phyloP scores from a whole-genome alignment of 2,113 vertebrate species.

The Ornithorhynchus anatinus region DNA sequence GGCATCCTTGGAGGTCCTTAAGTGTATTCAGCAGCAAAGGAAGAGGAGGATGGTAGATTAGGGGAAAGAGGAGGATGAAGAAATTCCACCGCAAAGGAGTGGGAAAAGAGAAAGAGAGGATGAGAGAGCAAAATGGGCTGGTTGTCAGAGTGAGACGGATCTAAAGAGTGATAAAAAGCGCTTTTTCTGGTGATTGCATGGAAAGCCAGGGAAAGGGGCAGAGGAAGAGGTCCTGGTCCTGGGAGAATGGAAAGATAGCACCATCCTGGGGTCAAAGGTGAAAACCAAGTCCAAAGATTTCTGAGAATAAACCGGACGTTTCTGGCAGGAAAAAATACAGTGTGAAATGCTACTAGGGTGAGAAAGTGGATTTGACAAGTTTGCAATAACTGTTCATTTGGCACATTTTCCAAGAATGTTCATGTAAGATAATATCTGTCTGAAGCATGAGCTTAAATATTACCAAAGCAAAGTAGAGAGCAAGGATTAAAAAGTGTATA shows the following conservation, averaged over 20 bases:
- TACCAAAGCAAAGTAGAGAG: not conserved
- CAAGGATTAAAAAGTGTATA: slow-evolving; percentile 10
- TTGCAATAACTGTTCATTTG: not conserved
- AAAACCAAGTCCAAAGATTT: not conserved
- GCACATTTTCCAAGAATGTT: not conserved
- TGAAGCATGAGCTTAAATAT: not conserved
- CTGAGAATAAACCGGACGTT: no score
- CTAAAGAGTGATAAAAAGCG: not conserved
- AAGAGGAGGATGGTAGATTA: no score
- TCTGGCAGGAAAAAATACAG: no score
- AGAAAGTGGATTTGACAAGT: not conserved
- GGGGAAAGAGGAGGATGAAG: no score
- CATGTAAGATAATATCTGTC: not conserved
- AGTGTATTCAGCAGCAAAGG: no score
- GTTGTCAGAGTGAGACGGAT: no score
- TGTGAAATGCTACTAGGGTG: not conserved
- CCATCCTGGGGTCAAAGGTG: not conserved
- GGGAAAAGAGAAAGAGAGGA: no score
- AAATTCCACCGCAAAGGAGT: no score
- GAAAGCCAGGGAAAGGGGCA: not conserved
- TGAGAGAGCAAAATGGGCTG: no score
- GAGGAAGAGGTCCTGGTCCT: not conserved
- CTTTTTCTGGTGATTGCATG: not conserved
- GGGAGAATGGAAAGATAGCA: not conserved
- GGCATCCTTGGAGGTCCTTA: no score